Conservation (phyloP, 1,140 invertebrate genomes). For the Pogonognathellus flavescens region DNA sequence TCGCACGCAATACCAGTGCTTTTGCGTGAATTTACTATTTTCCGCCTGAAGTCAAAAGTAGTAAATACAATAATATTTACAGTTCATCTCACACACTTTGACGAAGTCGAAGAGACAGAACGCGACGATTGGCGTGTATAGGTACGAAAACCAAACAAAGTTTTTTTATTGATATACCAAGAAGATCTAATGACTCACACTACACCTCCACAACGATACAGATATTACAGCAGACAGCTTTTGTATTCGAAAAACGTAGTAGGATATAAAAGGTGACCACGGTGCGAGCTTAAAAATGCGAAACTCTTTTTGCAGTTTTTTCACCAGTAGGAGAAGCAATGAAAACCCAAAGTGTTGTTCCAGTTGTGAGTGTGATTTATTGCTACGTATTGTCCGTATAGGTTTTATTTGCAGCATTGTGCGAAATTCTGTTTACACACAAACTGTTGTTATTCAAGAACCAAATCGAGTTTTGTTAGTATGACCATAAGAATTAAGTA, state of each 20-base stretch:
- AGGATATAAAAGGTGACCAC: conserved; percentile 10
- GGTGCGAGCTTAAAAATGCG: conserved; percentile 18
- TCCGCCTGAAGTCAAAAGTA: conserved; percentile 28
- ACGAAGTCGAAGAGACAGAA: not conserved
- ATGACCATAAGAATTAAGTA: conserved; percentile 7
- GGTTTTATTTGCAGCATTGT: not conserved
- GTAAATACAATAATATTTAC: conserved; percentile 18
- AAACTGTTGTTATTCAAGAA: not conserved
- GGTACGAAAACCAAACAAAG: not conserved
- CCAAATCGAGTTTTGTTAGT: not conserved
- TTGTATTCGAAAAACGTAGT: not conserved
- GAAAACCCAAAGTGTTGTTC: not conserved
- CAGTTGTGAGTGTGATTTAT: not conserved
- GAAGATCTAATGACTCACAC: not conserved
- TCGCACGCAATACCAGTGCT: not conserved
- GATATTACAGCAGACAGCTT: too few relatives aligned
- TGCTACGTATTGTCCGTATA: too few relatives aligned
- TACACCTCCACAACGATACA: not conserved
- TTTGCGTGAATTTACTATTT: conserved; percentile 38
- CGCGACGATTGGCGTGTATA: not conserved
- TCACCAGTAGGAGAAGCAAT: not conserved
- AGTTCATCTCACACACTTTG: not conserved
- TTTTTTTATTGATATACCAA: not conserved
- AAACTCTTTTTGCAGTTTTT: not conserved
- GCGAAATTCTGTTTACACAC: not conserved